These are phyloP conservation scores for Gulo gulo DNA, from an alignment of 2,113 vertebrate species.

Conservation along the genomic window DNA sequence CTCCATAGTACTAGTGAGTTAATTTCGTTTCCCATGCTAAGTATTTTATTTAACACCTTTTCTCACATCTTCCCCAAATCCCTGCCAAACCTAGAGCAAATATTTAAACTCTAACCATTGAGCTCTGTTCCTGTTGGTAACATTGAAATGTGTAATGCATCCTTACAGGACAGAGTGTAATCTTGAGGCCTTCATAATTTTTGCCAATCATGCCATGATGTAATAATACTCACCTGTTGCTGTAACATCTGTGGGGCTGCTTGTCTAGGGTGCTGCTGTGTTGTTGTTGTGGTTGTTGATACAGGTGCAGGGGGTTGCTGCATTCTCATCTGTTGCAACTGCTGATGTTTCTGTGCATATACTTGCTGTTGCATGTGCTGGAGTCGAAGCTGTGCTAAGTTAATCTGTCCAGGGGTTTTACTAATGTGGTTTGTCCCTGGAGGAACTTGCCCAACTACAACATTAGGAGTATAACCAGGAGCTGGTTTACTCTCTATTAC, in stretches of 20 bases:
- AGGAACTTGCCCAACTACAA: constrained; percentile 91
- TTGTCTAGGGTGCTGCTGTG: constrained; percentile 85
- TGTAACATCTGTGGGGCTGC: constrained; percentile 90
- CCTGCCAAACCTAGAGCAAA: neutral
- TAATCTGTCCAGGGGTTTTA: constrained; percentile 96
- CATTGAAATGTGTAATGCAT: neutral
- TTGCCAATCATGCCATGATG: neutral
- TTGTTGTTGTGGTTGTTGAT: constrained; percentile 59
- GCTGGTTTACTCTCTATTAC: constrained; percentile 95
- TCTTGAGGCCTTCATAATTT: neutral
- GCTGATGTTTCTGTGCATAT: constrained; percentile 93
- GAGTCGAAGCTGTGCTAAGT: constrained; percentile 95
- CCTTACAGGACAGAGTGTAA: neutral
- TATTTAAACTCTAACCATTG: neutral
- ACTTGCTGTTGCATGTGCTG: constrained; percentile 98
- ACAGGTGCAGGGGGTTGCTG: constrained; percentile 91
- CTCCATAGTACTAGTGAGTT: neutral
- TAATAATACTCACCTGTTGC: constrained; percentile 88
- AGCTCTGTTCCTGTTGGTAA: neutral
- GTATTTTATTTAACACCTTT: neutral
- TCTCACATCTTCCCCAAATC: neutral
- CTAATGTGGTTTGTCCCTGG: constrained; percentile 89
- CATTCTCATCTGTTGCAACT: constrained; percentile 94
- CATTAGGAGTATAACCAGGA: constrained; percentile 88
- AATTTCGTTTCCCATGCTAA: neutral